A percentile compares a stretch with the other conserved stretches of the same genome.
Evolutionary conservation across 1,140 invertebrate species (phyloP).

Genomic region (Drosophila nigrodunni): DNA sequence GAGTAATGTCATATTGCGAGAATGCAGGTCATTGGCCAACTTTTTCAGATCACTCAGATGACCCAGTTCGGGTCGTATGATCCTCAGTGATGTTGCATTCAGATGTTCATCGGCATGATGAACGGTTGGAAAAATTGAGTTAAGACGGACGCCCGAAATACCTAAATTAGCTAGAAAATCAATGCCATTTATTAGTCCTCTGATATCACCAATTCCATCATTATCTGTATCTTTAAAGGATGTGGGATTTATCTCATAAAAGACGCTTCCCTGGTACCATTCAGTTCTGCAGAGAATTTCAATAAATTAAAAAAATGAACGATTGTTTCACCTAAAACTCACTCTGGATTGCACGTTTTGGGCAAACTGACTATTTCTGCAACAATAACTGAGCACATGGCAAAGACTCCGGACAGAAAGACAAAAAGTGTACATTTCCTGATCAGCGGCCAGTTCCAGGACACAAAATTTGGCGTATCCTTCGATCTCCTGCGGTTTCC

Average conservation of each 20-base stretch:
- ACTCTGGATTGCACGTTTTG: constrained; percentile 88
- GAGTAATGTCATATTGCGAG: constrained; percentile 89
- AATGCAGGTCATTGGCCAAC: constrained; percentile 87
- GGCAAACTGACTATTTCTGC: constrained; percentile 89
- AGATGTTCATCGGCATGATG: constrained; percentile 90
- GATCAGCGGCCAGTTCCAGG: constrained; percentile 93
- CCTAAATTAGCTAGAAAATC: constrained; percentile 88
- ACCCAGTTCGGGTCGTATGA: constrained; percentile 88
- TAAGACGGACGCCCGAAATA: constrained; percentile 88
- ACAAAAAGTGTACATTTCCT: constrained; percentile 90
- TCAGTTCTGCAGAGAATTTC: constrained; percentile 80
- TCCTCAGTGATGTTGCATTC: constrained; percentile 87
- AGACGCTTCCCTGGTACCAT: constrained; percentile 92
- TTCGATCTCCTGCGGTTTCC: constrained; percentile 79
- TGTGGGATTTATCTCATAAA: constrained; percentile 93
- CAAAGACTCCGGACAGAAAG: constrained; percentile 88
- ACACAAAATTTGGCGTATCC: constrained; percentile 87
- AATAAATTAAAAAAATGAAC: background rate
- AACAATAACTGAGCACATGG: constrained; percentile 89
- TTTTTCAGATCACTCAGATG: constrained; percentile 87
- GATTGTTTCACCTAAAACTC: constrained; percentile 8
- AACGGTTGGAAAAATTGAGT: constrained; percentile 88
- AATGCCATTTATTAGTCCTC: constrained; percentile 88
- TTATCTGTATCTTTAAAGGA: constrained; percentile 92
- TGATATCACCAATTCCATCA: constrained; percentile 91